phyloP scores from a whole-genome alignment of 2,113 vertebrate species.

The Tetrax tetrax region DNA sequence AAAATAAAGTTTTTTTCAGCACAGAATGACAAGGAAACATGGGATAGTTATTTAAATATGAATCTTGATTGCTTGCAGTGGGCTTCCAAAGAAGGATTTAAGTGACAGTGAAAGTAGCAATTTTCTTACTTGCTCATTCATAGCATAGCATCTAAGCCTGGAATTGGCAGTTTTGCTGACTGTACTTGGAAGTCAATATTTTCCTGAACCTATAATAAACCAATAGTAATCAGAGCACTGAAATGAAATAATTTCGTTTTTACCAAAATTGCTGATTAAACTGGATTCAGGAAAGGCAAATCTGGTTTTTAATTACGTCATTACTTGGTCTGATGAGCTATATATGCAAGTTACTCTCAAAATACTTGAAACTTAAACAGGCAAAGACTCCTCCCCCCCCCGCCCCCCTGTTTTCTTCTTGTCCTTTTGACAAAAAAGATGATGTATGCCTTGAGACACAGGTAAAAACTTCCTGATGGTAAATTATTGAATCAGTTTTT shows the following conservation, averaged over 20 bases:
- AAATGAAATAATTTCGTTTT: background rate
- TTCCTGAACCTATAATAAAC: conserved; percentile 33
- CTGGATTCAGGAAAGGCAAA: background rate
- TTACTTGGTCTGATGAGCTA: background rate
- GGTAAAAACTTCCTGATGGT: background rate
- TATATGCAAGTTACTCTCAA: background rate
- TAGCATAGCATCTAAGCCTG: background rate
- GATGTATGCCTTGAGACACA: background rate
- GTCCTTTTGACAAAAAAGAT: background rate
- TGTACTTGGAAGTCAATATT: background rate
- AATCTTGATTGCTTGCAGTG: background rate
- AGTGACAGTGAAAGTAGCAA: background rate
- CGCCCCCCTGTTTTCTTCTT: background rate
- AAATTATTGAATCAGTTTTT: background rate
- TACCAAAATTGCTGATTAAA: background rate
- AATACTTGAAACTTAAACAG: background rate
- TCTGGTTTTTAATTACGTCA: background rate
- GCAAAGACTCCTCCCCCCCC: background rate
- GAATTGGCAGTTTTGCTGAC: conserved; percentile 20
- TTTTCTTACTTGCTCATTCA: background rate
- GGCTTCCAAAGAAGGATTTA: conserved; percentile 1
- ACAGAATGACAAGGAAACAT: background rate
- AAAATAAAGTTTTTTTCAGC: background rate
- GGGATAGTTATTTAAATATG: background rate
- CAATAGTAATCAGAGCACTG: conserved; percentile 10